Base-by-base conservation (phyloP, 2,113 vertebrate species). In the Sitta europaea region DNA sequence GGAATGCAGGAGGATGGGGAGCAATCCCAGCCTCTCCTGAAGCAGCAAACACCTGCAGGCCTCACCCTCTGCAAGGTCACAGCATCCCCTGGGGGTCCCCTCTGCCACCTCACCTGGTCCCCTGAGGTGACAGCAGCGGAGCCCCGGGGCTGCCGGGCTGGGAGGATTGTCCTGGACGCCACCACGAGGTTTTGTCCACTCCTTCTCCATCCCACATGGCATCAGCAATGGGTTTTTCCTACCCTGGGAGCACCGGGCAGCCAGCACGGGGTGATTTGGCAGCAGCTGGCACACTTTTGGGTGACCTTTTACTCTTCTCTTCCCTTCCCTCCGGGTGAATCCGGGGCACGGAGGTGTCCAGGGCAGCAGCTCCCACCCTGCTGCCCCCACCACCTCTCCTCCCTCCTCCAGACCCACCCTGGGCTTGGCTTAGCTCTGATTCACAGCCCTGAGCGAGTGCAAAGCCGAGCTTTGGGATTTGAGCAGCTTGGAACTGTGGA, bases 201-300 rank as follows among this genome's bases (percentile, higher is more conserved):
- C 33, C 35, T 40, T 54, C 47, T 66, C 47, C 71, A 29, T 38
- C 70, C 74, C 61, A 11, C 17, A 0, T 5, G 29, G 50, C 59
- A 36, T 9, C 0, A 1, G 66, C 74, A 43, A 43, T 20, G 1
- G 38, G 53, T 14, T 67, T 27, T 43, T 45, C 33, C 31, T 15
- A 28, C 42, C 27, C 53, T 3, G 3, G 22, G 33, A 57, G 40
- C 58, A 36, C 19, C 0, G 0, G 4, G 51, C 22, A 38, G 19
- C 9, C 12, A 1, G 4, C 4, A 0, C 1, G 0, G 2, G 40
- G 47, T 0, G 2, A 9, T n/a, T 4, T 7, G 38, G 58, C 54
- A 65, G 9, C 73, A n/a, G 35, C 50, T n/a, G 55, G 68, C 59
- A 14, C 21, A 0, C 11, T 0, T 0, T 0, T 12, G 86, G 66